Base-by-base conservation (phyloP, 2,113 vertebrate species). In the Apodemus speciosus region DNA sequence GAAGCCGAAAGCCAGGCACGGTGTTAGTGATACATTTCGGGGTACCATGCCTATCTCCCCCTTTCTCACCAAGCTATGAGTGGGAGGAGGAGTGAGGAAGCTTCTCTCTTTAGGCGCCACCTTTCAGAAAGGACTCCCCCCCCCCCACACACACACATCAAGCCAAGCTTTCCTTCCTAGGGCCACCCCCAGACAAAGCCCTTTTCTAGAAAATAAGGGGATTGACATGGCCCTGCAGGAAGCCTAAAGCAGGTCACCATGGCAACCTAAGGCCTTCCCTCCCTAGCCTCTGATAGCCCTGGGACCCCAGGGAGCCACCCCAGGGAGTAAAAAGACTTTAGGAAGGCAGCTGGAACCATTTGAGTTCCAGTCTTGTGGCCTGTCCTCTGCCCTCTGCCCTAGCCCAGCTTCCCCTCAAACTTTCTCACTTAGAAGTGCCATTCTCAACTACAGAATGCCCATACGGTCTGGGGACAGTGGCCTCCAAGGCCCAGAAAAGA, bases 201-300 rank as follows among this genome's bases (percentile, higher is more conserved):
- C 86, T 95, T 96, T 95, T 95, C 92, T 92, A 91, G 92, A 96
- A 97, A 97, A 83, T 95, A 97, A 96, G 84, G 83, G 73, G 93
- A 97, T 86, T 97, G 95, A 96, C 97, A 96, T 89, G 69, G 94
- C 88, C 86, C 93, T 95, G 93, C 93, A 96, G 96, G 96, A 95
- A 95, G 89, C 83, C 96, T 84, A 27, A 94, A 93, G 81, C 83
- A 89, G 92, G 92, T 97, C 84, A 0, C 89, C 90, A 95, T 96
- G 94, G 96, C 93, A 96, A 97, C 86, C 86, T 81, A 69, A 96
- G 94, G 84, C 91, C 77, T 94, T 94, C 86, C 68, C 62, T 90
- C 76, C 72, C 87, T 88, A 95, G 84, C 53, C 89, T 95, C 90
- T 76, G 77, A 95, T 95, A 93, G 86, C 53, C 94, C 80, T 25